Base-by-base conservation (phyloP, 2,888 invertebrate genomes). In the Xylophagus ater region DNA sequence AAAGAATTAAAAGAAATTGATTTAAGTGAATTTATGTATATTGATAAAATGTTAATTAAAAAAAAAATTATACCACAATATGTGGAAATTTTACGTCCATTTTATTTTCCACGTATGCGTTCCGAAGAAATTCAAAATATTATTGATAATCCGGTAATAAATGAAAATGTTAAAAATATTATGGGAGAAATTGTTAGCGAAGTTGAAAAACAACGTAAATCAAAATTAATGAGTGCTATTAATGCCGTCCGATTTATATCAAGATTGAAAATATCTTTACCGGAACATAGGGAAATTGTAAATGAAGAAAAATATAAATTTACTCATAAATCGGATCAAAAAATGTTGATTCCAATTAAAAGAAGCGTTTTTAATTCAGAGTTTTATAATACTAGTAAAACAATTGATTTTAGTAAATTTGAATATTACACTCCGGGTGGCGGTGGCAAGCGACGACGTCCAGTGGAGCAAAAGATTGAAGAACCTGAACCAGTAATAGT, bases 1-100 rank as follows among this genome's bases (percentile, higher is more conserved):
- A 62, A 65, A 18, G 68, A 72, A 47, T 51, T 77, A 3, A 68
- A 68, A 38, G 62, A 67, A 30, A 53, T 73, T 10, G 69, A 73
- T 43, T 51, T 67, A 4, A 68, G 67, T 7, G 73, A 76, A 50
- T 73, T 70, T 52, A 74, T 78, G 43, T 83, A 78, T 59, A 68
- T 79, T 29, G 83, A 84, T 55, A 74, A 78, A 48, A 66, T 70
- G 6, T 56, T 83, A 33, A 65, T 77, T 21, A 72, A 76, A 50
- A 56, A 76, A 47, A 78, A 77, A 51, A 55, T 81, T 8, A 72
- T 77, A 3, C 80, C 81, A 0, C 64, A 70, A 14, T 71, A 76
- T 44, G 52, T 77, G 10, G 68, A 72, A 46, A 65, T 76, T 37
- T 57, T 70, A 44, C 63, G 70, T 33, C 71, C 74, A 2, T 58